These are phyloP conservation scores for Tenthredo mesomela DNA, from an alignment of 2,888 invertebrate species.

Conservation along the genomic window DNA sequence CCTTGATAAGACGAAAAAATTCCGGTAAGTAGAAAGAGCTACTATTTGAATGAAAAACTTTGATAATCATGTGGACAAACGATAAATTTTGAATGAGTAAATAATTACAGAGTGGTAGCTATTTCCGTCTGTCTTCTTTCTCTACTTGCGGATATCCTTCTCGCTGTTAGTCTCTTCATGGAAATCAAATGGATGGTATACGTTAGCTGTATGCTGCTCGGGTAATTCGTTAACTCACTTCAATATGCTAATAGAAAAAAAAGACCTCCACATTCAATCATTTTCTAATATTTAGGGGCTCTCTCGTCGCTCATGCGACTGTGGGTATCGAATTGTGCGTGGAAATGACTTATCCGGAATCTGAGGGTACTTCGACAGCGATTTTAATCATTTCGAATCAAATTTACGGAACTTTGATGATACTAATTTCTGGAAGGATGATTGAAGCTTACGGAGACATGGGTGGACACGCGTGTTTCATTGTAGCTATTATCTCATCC, in stretches of 20 bases:
- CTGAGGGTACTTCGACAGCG: not conserved
- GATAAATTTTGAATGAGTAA: not conserved
- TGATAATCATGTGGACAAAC: not conserved
- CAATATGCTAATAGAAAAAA: not conserved
- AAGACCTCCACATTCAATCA: not conserved
- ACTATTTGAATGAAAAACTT: not conserved
- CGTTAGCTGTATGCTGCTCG: not conserved
- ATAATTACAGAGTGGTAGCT: conserved; percentile 15
- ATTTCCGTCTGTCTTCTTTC: not conserved
- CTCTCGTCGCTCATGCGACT: not conserved
- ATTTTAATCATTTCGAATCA: not conserved
- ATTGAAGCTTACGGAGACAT: conserved; percentile 15
- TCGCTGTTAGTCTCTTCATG: not conserved
- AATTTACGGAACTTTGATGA: not conserved
- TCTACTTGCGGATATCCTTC: not conserved
- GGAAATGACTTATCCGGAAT: conserved; percentile 20
- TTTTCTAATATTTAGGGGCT: not conserved
- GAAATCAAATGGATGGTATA: conserved; percentile 29
- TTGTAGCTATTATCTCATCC: not conserved
- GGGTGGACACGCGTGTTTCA: conserved; percentile 2
- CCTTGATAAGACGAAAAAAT: conserved; percentile 82
- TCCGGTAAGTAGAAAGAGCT: conserved; percentile 69
- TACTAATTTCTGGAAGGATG: not conserved
- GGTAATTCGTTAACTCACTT: not conserved
- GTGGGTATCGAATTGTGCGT: not conserved